Evolutionary conservation across 1,140 invertebrate species (phyloP), one percentile per base, ranked within the genome.

Genomic region (Drosophila pseudoananassae): DNA sequence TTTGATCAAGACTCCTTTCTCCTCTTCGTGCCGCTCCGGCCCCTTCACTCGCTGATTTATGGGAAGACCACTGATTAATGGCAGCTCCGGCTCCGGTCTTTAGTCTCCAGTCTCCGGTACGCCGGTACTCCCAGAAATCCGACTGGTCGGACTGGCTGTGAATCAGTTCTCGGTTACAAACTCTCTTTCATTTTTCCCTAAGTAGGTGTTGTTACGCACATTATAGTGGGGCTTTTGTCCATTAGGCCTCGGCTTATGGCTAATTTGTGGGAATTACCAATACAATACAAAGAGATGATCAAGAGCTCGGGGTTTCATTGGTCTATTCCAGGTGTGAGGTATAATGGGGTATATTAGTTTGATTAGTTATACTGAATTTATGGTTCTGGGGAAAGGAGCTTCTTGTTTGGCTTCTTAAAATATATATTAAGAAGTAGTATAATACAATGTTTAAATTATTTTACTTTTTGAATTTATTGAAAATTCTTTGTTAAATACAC

Each of bases 131-230:
- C 52, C 29, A 29, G 57, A 45, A 66, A 59, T 36, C 4, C 25
- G 25, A 27, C 58, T 59, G 50, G 54, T 63, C 50, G 43, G 57
- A 80, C 63, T 51, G 75, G 70, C 70, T 78, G 78, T 88, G 83
- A 87, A 74, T 87, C 78, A 78, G 64, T 80, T 53, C 46, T 54
- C 20, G 14, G 29, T 12, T 57, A 40, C 52, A 70, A 45, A 69
- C 52, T 17, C 61, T 17, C 33, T 70, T 68, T 61, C 65, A 38
- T 14, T 45, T 31, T 46, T 2, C 57, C 57, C 17, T 54, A 78
- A 88, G 65, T 87, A 87, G 82, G 82, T 87, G 82, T 87, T 78
- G 82, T 87, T 87, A 87, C 83, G 74, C 83, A 78, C 75, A 87
- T 87, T 85, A 85, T 68, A 23, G 14, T 36, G 61, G 61, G 47